Evolutionary conservation across 2,113 vertebrate genomes (phyloP).

Genomic region (Danionella cerebrum): DNA sequence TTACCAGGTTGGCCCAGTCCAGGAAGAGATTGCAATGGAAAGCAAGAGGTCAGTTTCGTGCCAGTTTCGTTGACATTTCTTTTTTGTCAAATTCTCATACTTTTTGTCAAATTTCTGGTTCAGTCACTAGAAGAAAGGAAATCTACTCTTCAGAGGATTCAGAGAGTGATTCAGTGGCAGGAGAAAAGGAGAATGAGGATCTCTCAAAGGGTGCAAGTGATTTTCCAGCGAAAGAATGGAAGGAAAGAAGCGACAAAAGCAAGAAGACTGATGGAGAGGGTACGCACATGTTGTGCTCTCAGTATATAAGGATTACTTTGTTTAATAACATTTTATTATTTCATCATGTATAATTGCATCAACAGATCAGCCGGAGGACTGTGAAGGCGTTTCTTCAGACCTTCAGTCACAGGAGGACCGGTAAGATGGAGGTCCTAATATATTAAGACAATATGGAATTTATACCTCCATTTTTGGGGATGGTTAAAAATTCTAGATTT

Average conservation of each 20-base stretch:
- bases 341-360: neutral
- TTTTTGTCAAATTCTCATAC: neutral
- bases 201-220: conserved; percentile 41
- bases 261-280: neutral
- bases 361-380: neutral
- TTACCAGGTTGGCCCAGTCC: conserved; percentile 29
- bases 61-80: neutral
- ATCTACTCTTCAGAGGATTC: conserved; percentile 33
- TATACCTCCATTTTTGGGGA: neutral
- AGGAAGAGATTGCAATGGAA: conserved; percentile 32
- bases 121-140: conserved; percentile 35
- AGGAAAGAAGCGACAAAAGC: conserved; percentile 50
- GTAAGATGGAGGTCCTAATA: too few relatives aligned
- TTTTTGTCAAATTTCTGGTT: neutral
- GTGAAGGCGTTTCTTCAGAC: neutral
- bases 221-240: conserved; percentile 56
- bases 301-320: too few relatives aligned
- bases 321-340: neutral
- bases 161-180: conserved; percentile 50
- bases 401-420: neutral
- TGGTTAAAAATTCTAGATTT: neutral
- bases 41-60: conserved; percentile 26
- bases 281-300: neutral
- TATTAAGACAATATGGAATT: too few relatives aligned
- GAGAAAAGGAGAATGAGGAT: conserved; percentile 76